Conservation (phyloP, 2,888 invertebrate species). For the Torymus texanus region DNA sequence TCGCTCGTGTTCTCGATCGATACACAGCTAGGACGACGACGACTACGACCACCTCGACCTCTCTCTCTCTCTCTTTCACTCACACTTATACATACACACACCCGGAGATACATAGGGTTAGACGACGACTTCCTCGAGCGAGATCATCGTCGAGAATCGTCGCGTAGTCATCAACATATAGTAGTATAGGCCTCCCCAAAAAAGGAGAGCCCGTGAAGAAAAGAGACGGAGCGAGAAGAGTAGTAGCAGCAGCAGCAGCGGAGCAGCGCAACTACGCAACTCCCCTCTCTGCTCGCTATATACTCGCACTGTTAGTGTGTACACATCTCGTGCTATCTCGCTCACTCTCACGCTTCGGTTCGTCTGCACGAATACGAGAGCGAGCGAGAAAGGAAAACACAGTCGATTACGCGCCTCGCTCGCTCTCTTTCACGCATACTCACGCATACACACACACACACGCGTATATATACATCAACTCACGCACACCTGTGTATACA, state of each 20-base stretch:
- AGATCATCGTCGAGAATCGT: too few relatives aligned
- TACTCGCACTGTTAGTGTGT: not conserved
- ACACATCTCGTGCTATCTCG: not conserved
- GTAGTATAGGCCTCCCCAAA: not conserved
- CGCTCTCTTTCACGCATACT: not conserved
- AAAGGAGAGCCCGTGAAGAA: slow-evolving; percentile 4
- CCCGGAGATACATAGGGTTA: too few relatives aligned
- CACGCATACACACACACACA: not conserved
- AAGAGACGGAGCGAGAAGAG: not conserved
- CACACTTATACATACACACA: too few relatives aligned
- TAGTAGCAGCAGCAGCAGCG: not conserved
- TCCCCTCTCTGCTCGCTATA: not conserved
- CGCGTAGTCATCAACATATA: too few relatives aligned
- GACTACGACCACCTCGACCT: too few relatives aligned
- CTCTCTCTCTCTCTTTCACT: too few relatives aligned
- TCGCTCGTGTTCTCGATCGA: too few relatives aligned
- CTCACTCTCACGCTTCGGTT: slow-evolving; percentile 1
- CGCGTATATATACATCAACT: too few relatives aligned
- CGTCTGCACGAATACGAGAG: not conserved
- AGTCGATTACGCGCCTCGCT: not conserved
- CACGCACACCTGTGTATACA: too few relatives aligned
- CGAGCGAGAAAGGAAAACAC: not conserved
- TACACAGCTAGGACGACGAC: too few relatives aligned
- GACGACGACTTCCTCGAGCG: too few relatives aligned
- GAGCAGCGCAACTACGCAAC: slow-evolving; percentile 34